Evolutionary conservation across 2,888 invertebrate species (phyloP), one percentile per base, ranked within the genome.

Genomic region (Caenorhabditis auriculariae): DNA sequence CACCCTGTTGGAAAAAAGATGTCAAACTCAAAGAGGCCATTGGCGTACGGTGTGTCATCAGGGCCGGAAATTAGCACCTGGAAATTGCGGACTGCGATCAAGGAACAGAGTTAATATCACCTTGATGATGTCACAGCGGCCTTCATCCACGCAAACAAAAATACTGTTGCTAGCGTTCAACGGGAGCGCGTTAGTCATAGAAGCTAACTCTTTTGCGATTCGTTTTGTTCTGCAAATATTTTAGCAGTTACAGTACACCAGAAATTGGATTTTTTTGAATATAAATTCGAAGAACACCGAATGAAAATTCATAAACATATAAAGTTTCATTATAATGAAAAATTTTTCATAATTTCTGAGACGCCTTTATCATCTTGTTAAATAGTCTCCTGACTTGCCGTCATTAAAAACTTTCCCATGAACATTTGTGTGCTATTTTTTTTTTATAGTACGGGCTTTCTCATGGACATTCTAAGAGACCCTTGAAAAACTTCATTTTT

Each of bases 31-130:
- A 85, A 85, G 48, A 84, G 82, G 3, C 85, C 85, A 43, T 84
- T 85, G 77, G 87, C 86, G 69, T 88, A 88, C 2, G 87, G 87
- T 4, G 87, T 88, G 68, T 87, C 87, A 79, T 86, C 28, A 84
- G 78, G 78, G 38, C 78, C 78, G 21, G 73, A 71, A n/a, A 78
- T 79, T 4, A 78, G 56, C 5, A 78, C 76, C 66, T 71, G 41
- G 17, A 35, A 17, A 17, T 19, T 6, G 23, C 28, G 3, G 15
- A 9, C 26, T 44, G 23, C 28, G 15, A n/a, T 32, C 9, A 17
- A 24, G 7, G 47, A 15, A 9, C 1, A n/a, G 35, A 32, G 32
- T 47, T 15, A 2, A 6, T 32, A 6, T 38, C 38, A 66, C 63
- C 50, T 79, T 79, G 52, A 80, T 62, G 19, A 79, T 74, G 50